Conservation (phyloP, 2,113 vertebrate species). For the Cercopithecus mona region DNA sequence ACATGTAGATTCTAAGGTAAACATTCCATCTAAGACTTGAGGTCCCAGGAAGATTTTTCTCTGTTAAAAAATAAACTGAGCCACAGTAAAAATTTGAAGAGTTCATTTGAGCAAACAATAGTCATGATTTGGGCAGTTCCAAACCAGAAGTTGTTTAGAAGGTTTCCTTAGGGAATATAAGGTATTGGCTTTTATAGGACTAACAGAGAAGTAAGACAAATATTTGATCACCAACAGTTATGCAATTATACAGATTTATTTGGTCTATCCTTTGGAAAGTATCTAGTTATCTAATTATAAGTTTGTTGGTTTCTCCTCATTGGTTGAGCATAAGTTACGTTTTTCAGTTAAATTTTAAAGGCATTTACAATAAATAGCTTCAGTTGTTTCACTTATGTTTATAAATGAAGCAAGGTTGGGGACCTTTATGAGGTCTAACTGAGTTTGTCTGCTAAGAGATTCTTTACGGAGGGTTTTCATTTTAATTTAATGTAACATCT, state of each 20-base stretch:
- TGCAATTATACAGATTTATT: background rate
- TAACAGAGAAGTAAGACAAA: background rate
- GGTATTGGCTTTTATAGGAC: too few relatives aligned
- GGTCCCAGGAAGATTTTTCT: background rate
- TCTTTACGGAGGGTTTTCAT: background rate
- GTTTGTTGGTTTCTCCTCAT: background rate
- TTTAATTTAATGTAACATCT: background rate
- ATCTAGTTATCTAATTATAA: background rate
- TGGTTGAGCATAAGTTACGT: background rate
- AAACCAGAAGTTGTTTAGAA: background rate
- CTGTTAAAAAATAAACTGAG: background rate
- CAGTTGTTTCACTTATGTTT: background rate
- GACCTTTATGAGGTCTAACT: background rate
- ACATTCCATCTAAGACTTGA: background rate
- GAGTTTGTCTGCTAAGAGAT: background rate
- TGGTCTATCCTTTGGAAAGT: background rate
- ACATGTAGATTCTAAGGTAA: background rate
- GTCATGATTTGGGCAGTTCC: background rate
- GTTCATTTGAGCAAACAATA: background rate
- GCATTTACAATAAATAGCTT: background rate
- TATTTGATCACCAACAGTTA: background rate
- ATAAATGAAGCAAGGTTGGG: background rate
- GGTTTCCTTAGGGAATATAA: background rate
- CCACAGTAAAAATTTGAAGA: background rate
- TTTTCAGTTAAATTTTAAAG: background rate